Percentiles rank a stretch among this genome's conserved stretches.
Evolutionary conservation across 2,797 vertebrate species (phyloP).

Genomic region (Pterois miles): DNA sequence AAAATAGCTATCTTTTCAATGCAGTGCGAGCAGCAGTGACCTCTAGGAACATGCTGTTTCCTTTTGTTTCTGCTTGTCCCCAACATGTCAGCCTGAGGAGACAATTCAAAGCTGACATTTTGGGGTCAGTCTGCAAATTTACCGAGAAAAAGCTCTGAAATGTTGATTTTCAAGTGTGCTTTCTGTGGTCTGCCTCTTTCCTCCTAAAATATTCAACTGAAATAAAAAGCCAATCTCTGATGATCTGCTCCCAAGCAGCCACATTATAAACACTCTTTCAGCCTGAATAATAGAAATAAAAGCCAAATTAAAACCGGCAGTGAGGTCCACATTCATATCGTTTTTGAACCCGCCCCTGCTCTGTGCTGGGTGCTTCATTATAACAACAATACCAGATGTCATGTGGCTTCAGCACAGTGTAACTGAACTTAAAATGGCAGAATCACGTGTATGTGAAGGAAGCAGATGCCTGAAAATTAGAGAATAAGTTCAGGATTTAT

Average conservation of each 20-base stretch:
- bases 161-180: constrained; percentile 20
- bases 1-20: neutral
- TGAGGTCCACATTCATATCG: neutral
- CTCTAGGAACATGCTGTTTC: neutral
- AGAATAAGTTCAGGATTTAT: no score
- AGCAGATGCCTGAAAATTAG: no score
- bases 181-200: neutral
- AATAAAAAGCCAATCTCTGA: constrained; percentile 43
- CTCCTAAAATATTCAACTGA: constrained; percentile 45
- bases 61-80: constrained; percentile 23
- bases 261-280: constrained; percentile 15
- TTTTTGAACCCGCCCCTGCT: no score
- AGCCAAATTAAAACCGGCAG: neutral
- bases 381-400: no score
- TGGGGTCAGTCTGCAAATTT: constrained; percentile 32
- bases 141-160: constrained; percentile 19
- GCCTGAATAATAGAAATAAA: neutral
- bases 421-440: no score
- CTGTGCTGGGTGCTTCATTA: no score
- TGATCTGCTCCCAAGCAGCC: constrained; percentile 25
- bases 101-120: constrained; percentile 40
- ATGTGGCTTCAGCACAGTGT: no score
- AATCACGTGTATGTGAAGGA: no score
- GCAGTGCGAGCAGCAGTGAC: neutral
- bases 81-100: constrained; percentile 3